Percentiles rank a stretch among this genome's conserved stretches.
Evolutionary conservation across 2,888 invertebrate genomes (phyloP).

Genomic region (Alloplasta piceator): DNA sequence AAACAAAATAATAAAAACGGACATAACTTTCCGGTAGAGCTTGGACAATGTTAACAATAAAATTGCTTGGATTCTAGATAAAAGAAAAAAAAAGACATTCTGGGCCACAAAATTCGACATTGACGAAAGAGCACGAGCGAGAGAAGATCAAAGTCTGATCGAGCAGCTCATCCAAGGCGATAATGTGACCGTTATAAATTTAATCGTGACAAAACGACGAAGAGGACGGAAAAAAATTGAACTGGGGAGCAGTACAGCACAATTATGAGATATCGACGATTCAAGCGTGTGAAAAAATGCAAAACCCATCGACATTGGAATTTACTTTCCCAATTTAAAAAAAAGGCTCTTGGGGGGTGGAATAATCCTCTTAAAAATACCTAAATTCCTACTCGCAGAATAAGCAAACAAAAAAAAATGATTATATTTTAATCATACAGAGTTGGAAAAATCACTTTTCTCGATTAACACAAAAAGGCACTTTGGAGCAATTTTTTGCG

Average conservation of each 20-base stretch:
- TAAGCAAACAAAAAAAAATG: not conserved
- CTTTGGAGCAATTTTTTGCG: not conserved
- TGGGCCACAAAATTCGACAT: constrained; percentile 1
- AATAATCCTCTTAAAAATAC: too few species aligned
- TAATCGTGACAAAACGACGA: constrained; percentile 19
- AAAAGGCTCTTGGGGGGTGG: too few species aligned
- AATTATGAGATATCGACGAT: constrained; percentile 14
- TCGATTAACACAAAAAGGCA: not conserved
- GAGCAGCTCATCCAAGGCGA: constrained; percentile 1
- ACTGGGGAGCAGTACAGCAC: not conserved
- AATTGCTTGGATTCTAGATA: not conserved
- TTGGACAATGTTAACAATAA: not conserved
- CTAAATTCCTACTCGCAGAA: too few species aligned
- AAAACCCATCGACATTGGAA: constrained; percentile 19
- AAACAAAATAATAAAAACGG: too few species aligned
- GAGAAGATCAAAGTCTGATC: constrained; percentile 36
- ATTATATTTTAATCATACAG: not conserved
- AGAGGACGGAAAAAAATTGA: not conserved
- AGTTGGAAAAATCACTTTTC: constrained; percentile 17
- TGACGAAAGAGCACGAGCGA: not conserved
- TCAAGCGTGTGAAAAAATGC: constrained; percentile 36
- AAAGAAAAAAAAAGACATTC: not conserved
- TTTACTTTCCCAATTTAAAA: too few species aligned
- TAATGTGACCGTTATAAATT: constrained; percentile 3
- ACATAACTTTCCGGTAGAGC: too few species aligned